These are phyloP conservation scores for Druon quercuslanigerum DNA, from an alignment of 1,140 invertebrate genomes.

Conservation along the genomic window DNA sequence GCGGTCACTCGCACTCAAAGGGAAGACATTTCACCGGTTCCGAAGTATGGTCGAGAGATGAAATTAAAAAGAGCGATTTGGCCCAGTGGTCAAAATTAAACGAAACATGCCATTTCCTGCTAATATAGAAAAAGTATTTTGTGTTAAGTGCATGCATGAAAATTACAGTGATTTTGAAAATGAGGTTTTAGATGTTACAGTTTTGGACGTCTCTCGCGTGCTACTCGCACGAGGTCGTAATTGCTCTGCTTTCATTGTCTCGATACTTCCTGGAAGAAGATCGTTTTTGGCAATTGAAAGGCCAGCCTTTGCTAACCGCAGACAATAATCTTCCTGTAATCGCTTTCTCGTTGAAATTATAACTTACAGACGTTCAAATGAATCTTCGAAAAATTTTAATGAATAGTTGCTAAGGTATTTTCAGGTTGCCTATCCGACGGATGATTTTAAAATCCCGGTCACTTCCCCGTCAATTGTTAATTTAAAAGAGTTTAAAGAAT, in stretches of 20 bases:
- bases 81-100: constrained; percentile 23
- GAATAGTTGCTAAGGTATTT: too few species aligned
- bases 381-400: too few species aligned
- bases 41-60: neutral
- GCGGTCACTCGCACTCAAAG: constrained; percentile 11
- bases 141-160: constrained; percentile 2
- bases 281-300: constrained; percentile 17
- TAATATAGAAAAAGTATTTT: neutral
- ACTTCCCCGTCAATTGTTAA: too few species aligned
- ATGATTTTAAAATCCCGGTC: too few species aligned
- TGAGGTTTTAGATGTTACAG: neutral
- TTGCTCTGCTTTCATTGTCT: constrained; percentile 15
- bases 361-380: neutral
- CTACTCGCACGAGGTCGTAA: constrained; percentile 22
- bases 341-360: constrained; percentile 12
- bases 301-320: constrained; percentile 17
- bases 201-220: constrained; percentile 13
- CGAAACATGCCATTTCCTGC: constrained; percentile 15
- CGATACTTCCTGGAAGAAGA: constrained; percentile 28
- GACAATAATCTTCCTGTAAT: constrained; percentile 18
- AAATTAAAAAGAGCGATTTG: constrained; percentile 22
- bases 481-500: too few species aligned
- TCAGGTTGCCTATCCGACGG: too few species aligned
- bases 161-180: constrained; percentile 29
- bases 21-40: constrained; percentile 11